Evolutionary conservation across 2,113 vertebrate species (phyloP).

Genomic region (Gadus chalcogrammus): DNA sequence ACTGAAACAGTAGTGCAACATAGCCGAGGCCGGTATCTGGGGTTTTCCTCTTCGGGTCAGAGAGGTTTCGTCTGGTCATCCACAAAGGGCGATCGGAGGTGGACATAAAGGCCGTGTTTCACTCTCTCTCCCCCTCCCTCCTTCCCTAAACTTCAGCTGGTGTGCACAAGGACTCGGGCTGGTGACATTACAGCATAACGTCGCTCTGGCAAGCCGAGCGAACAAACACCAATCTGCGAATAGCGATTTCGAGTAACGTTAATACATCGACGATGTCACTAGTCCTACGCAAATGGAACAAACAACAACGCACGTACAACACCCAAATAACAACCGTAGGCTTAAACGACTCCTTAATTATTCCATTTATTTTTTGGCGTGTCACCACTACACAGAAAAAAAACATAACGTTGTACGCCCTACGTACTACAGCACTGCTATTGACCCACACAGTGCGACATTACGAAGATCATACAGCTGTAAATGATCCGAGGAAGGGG

Average conservation of each 20-base stretch:
- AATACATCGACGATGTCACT: too few relatives aligned
- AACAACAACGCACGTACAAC: too few relatives aligned
- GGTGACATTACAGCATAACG: slow-evolving; percentile 59
- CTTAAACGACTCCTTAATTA: too few relatives aligned
- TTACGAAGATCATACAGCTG: slow-evolving; percentile 29
- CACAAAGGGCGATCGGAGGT: slow-evolving; percentile 63
- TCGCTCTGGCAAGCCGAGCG: slow-evolving; percentile 24
- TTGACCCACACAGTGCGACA: slow-evolving; percentile 11
- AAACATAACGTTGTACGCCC: too few relatives aligned
- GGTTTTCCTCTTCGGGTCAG: slow-evolving; percentile 51
- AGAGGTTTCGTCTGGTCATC: slow-evolving; percentile 56
- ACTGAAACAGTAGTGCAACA: slow-evolving; percentile 39
- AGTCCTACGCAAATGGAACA: too few relatives aligned
- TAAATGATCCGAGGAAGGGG: slow-evolving; percentile 25
- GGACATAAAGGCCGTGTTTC: slow-evolving; percentile 56
- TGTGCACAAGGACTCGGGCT: slow-evolving; percentile 28
- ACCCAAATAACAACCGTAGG: too few relatives aligned
- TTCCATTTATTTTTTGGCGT: too few relatives aligned
- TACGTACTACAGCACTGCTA: neutral
- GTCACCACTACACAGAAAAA: too few relatives aligned
- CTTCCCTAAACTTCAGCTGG: slow-evolving; percentile 41
- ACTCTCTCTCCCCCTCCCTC: slow-evolving; percentile 36
- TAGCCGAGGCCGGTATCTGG: slow-evolving; percentile 50
- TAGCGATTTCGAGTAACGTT: slow-evolving; percentile 5
- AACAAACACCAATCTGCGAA: slow-evolving; percentile 36